Percentiles rank a stretch among this genome's conserved stretches.
These are phyloP conservation scores for Champsocephalus esox DNA, from an alignment of 2,797 vertebrate species.

Conservation along the genomic window DNA sequence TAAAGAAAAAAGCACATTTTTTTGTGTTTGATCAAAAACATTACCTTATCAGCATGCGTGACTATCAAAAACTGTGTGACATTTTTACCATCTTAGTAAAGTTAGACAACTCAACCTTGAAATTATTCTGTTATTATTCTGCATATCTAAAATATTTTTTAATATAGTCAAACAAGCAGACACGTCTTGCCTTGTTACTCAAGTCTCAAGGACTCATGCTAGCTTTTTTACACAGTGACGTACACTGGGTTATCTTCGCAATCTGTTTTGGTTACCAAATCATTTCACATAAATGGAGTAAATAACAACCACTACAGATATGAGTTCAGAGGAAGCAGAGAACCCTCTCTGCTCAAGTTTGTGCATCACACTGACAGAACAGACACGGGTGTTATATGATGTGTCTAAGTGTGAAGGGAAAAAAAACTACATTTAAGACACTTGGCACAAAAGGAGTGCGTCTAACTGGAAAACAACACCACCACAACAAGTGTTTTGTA, in stretches of 20 bases:
- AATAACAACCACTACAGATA: constrained; percentile 23
- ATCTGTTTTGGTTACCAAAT: constrained; percentile 9
- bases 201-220: constrained; percentile 12
- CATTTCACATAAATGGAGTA: background rate
- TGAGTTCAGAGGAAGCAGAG: constrained; percentile 12
- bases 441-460: background rate
- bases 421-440: background rate
- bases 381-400: background rate
- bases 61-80: background rate
- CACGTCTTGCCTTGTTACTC: background rate
- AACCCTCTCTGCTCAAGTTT: constrained; percentile 4
- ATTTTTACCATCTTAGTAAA: background rate
- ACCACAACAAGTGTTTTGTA: constrained; percentile 8
- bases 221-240: constrained; percentile 3
- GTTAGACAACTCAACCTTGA: background rate
- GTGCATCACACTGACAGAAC: background rate
- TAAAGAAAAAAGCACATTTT: constrained; percentile 2
- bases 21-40: background rate
- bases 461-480: background rate
- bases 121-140: background rate
- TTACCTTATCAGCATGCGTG: background rate
- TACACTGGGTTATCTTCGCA: background rate
- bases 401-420: background rate
- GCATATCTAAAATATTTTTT: background rate
- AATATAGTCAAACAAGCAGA: background rate